Evolutionary conservation across 2,888 invertebrate genomes (phyloP).

Genomic region (Epistrophella euchroma): DNA sequence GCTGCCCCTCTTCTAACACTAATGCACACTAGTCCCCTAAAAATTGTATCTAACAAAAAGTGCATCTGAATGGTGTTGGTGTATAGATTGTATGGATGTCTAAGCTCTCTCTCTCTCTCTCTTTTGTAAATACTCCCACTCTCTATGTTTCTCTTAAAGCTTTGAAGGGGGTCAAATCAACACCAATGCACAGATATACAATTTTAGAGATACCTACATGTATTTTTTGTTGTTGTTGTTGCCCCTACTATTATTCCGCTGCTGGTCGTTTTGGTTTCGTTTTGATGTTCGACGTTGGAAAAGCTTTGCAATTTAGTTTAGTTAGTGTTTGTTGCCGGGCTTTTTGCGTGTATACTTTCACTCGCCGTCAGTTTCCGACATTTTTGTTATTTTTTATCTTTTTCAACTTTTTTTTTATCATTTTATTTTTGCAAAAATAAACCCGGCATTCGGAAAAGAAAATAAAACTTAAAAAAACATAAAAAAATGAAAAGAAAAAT

Average conservation of each 20-base stretch:
- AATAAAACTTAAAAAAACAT: constrained; percentile 32
- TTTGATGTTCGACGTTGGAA: constrained; percentile 56
- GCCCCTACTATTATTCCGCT: constrained; percentile 41
- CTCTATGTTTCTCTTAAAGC: constrained; percentile 48
- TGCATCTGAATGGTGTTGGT: constrained; percentile 3
- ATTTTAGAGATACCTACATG: constrained; percentile 35
- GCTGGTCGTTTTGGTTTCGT: constrained; percentile 34
- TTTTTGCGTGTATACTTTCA: constrained; percentile 76
- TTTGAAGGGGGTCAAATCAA: constrained; percentile 68
- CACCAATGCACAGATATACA: constrained; percentile 13
- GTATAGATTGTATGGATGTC: neutral
- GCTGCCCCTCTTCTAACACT: constrained; percentile 43
- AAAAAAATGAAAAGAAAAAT: constrained; percentile 64
- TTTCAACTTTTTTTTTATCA: constrained; percentile 32
- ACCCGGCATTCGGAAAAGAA: constrained; percentile 48
- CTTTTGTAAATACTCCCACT: constrained; percentile 28
- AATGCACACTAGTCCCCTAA: constrained; percentile 11
- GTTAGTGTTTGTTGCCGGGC: constrained; percentile 76
- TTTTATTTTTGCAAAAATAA: constrained; percentile 57
- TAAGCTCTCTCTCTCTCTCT: constrained; percentile 31
- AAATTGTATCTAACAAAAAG: constrained; percentile 25
- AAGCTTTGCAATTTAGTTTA: constrained; percentile 70
- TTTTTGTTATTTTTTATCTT: constrained; percentile 60
- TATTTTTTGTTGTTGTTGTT: constrained; percentile 2
- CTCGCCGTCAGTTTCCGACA: constrained; percentile 74